Evolutionary conservation across 2,113 vertebrate species (phyloP).

Genomic region (Coptodon rendalli): DNA sequence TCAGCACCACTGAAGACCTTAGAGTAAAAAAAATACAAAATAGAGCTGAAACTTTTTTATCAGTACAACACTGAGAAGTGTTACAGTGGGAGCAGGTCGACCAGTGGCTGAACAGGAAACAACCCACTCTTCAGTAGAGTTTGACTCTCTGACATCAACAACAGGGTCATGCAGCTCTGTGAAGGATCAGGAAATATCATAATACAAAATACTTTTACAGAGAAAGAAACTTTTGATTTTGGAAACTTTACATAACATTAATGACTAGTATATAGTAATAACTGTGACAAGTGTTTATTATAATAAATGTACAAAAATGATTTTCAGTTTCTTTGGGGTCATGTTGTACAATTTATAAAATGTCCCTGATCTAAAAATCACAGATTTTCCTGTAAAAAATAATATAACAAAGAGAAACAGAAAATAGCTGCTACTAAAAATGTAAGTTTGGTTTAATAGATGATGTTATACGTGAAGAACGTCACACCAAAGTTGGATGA

Average conservation of each 20-base stretch:
- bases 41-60: rapidly evolving
- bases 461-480: too few species aligned
- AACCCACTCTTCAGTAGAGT: background rate
- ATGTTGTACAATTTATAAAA: too few species aligned
- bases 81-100: background rate
- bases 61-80: background rate
- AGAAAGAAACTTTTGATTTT: background rate
- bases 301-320: too few species aligned
- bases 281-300: too few species aligned
- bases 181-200: rapidly evolving
- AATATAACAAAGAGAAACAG: too few species aligned
- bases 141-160: background rate
- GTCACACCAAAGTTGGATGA: too few species aligned
- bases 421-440: too few species aligned
- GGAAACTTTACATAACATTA: background rate
- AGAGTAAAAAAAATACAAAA: background rate
- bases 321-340: too few species aligned
- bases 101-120: background rate
- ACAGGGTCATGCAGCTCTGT: constrained; percentile 41
- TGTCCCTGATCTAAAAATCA: too few species aligned
- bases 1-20: background rate
- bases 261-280: background rate
- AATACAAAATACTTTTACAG: background rate
- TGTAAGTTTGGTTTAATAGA: too few species aligned
- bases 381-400: too few species aligned